Evolutionary conservation across 2,797 vertebrate species (phyloP).

Genomic region (Coreius guichenoti): DNA sequence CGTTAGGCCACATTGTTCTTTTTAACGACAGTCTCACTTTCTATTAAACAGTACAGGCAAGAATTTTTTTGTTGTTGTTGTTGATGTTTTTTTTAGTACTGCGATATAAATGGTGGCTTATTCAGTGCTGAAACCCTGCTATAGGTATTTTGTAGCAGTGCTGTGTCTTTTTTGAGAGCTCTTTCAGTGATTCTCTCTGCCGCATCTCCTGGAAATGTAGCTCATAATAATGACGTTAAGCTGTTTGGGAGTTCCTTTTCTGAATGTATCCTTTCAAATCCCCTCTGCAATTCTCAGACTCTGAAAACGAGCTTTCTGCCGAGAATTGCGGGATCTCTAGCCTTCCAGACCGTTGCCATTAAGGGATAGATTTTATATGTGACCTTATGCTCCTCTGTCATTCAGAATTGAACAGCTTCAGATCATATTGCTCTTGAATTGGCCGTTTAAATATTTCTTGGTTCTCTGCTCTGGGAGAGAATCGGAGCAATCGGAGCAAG

Average conservation of each 20-base stretch:
- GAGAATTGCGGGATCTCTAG: background rate
- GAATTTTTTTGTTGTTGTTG: background rate
- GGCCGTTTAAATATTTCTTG: background rate
- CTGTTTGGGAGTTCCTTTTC: conserved; percentile 31
- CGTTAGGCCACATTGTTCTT: background rate
- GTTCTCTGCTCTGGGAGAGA: background rate
- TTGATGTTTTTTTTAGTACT: background rate
- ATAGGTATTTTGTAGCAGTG: background rate
- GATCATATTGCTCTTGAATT: conserved; percentile 10
- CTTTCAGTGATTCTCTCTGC: conserved; percentile 25
- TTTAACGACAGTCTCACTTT: background rate
- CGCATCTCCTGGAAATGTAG: background rate
- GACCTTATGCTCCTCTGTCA: background rate
- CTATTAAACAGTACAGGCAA: background rate
- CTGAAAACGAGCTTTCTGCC: background rate
- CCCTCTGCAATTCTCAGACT: background rate
- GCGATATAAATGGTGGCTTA: background rate
- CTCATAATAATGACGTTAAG: conserved; percentile 12
- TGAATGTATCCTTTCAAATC: conserved; percentile 24
- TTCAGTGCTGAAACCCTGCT: background rate
- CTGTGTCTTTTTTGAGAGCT: background rate
- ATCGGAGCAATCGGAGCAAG: too few relatives aligned
- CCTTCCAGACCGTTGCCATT: background rate
- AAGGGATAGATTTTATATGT: background rate
- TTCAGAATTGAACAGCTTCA: background rate